Evolutionary conservation across 2,888 invertebrate genomes (phyloP), one percentile per base, ranked within the genome.

Genomic region (Drosophila longiperda): DNA sequence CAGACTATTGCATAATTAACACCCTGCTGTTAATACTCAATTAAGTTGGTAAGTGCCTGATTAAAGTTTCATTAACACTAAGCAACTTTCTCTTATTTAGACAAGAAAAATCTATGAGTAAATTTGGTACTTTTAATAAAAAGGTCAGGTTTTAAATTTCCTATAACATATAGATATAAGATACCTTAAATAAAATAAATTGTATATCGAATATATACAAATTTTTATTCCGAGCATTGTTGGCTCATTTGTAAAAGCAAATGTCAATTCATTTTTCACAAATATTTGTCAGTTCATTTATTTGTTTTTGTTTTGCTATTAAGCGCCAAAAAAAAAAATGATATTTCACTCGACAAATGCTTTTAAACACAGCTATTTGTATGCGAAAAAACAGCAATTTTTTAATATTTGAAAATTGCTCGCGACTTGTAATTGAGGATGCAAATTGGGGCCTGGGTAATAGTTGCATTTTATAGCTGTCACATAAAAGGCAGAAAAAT

Each of bases 1-100:
- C 9, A 50, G 57, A 48, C 38, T 60, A 61, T 67, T 63, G n/a
- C 58, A 69, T 29, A 75, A 57, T 74, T 61, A 63, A 54, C 66
- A 33, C 38, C 76, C 80, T 32, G 80, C 80, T 76, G 77, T 58
- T 61, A 63, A 75, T 36, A 26, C 49, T 48, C 34, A 80, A 77
- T 77, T 61, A 33, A 9, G 38, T 40, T 45, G 58, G 34, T 67
- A 42, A 52, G 33, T 23, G 20, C 17, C 23, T 40, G 59, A 59
- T 76, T 71, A 62, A 54, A 15, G 38, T 57, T 52, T 60, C 42
- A 63, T 77, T 64, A 68, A 49, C 71, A 67, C 70, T 36, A 1
- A 26, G 11, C 23, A 48, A 75, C 80, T 79, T 75, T 79, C 80
- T n/a, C 61, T 26, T 45, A 17, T 3, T 3, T 9, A 7, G 15